Conservation (phyloP, 2,888 invertebrate genomes). For the Hypomecis atomaria region DNA sequence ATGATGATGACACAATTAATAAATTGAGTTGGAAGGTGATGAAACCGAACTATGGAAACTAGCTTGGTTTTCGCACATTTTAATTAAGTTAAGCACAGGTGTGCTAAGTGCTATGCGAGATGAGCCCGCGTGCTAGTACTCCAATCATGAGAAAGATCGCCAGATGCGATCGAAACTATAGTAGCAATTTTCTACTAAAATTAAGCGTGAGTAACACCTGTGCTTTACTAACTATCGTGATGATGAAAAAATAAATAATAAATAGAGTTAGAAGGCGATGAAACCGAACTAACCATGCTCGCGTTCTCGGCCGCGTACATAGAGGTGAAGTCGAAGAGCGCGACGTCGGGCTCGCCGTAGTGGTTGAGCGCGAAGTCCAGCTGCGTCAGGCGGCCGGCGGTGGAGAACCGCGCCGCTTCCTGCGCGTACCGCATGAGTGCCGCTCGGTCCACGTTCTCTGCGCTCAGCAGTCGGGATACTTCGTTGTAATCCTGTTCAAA, state of each 20-base stretch:
- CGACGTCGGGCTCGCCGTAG: constrained; percentile 98
- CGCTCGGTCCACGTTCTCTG: constrained; percentile 95
- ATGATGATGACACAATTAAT: no score
- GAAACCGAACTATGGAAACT: constrained; percentile 65
- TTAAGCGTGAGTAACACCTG: no score
- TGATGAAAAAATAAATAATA: no score
- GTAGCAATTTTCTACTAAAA: no score
- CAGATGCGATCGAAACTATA: no score
- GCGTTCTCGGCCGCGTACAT: constrained; percentile 99
- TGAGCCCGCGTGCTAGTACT: no score
- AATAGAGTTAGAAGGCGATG: not conserved
- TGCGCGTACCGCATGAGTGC: constrained; percentile 95
- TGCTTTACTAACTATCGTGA: no score
- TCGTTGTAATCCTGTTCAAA: constrained; percentile 92
- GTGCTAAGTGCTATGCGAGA: no score
- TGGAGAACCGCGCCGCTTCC: constrained; percentile 97
- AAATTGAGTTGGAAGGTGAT: no score
- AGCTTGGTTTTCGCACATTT: no score
- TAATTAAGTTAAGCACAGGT: no score
- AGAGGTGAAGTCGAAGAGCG: constrained; percentile 99
- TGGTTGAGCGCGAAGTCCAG: constrained; percentile 98
- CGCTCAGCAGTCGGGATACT: constrained; percentile 93
- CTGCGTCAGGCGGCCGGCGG: constrained; percentile 93
- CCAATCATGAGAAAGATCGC: no score
- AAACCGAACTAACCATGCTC: constrained; percentile 87